Conservation (phyloP, 2,888 invertebrate genomes). For the Noctua janthina region DNA sequence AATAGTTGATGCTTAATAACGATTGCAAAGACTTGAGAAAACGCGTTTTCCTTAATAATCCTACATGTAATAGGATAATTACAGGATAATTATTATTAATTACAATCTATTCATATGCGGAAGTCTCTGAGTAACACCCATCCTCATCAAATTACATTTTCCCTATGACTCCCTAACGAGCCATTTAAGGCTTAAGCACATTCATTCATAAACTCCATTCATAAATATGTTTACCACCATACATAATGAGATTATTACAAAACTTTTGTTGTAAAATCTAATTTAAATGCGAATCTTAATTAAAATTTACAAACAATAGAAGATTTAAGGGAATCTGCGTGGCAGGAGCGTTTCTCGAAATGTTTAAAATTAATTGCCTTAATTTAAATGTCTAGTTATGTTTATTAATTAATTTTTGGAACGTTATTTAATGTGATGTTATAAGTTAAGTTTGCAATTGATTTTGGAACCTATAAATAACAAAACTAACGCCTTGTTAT, state of each 20-base stretch:
- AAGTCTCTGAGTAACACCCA: slow-evolving; percentile 14
- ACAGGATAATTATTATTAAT: background rate
- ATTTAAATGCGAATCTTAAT: slow-evolving; percentile 51
- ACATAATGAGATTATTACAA: slow-evolving; percentile 41
- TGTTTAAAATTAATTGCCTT: slow-evolving; percentile 46
- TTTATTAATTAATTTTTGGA: slow-evolving; percentile 23
- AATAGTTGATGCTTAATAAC: no score
- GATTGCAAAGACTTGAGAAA: background rate
- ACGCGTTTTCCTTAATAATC: background rate
- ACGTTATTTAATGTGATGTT: background rate
- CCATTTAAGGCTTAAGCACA: slow-evolving; percentile 28
- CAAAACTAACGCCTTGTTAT: background rate
- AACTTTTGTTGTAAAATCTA: slow-evolving; percentile 56
- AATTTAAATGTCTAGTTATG: slow-evolving; percentile 34
- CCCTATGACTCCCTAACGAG: slow-evolving; percentile 8
- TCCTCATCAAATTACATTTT: slow-evolving; percentile 12
- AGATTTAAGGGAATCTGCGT: slow-evolving; percentile 29
- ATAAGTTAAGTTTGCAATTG: background rate
- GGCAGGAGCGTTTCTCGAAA: slow-evolving; percentile 30
- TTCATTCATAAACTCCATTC: slow-evolving; percentile 12
- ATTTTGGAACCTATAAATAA: background rate
- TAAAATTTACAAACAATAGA: slow-evolving; percentile 59
- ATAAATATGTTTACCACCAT: slow-evolving; percentile 24
- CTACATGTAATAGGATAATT: background rate
- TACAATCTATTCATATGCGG: slow-evolving; percentile 18